Evolutionary conservation across 2,888 invertebrate species (phyloP), one percentile per base, ranked within the genome.

Genomic region (Archaeoteleia sp.): DNA sequence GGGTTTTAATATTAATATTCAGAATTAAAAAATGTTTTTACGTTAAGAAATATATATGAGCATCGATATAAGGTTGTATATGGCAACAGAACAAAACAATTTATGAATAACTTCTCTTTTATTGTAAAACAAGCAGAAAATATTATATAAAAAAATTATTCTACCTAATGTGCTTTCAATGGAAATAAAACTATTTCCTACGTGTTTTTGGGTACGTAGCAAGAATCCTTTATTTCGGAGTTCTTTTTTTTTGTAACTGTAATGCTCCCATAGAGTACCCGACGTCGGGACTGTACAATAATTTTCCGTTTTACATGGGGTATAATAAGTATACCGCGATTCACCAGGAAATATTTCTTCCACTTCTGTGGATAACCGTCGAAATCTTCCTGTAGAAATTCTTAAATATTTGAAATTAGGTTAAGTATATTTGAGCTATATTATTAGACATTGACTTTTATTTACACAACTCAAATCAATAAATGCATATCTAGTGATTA

Each of bases 211-310:
- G 2, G 25, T 5, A 30, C 51, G 62, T 12, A 48, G 5, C 32
- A 62, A 42, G 20, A 62, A 54, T 10, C 48, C 45, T 29, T 54
- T 48, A 20, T 55, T 63, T 37, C 63, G 48, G 25, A 63, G 15
- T 46, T 53, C 46, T 35, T 55, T 63, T 8, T 63, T 63, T 27
- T 55, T 43, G 14, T 63, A 55, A 23, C 58, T 62, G 12, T 53
- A 67, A 48, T 62, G 53, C 27, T 67, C 61, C 62, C 62, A 67
- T 14, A 67, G 43, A 12, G 51, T 62, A 10, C 67, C 62, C 14
- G 57, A 53, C 3, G 57, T 57, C 25, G 55, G 61, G n/a, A 53
- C 12, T 55, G 46, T 42, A 0, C 51, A 29, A 17, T 60, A 57
- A 14, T 57, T 57, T 30, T 51, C 37, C 9, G 57, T 53, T 54